A percentile compares a stretch with the other conserved stretches of the same genome.
Conservation (phyloP, 2,113 vertebrate species). For the Tautogolabrus adspersus region DNA sequence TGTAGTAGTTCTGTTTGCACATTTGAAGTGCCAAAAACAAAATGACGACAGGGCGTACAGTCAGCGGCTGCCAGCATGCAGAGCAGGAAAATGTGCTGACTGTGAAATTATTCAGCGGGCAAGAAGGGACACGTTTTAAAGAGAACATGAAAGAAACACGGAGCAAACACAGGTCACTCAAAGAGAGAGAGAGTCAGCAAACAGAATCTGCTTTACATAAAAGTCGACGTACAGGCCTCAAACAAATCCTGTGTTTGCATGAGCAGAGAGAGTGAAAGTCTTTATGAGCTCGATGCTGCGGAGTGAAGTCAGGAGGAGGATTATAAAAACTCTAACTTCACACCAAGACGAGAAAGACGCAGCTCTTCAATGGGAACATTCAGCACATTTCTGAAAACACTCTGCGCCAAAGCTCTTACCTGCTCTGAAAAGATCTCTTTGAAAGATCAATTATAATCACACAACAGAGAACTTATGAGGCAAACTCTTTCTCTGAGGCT, state of each 20-base stretch:
- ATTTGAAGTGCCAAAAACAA: background rate
- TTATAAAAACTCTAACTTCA: background rate
- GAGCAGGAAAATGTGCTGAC: background rate
- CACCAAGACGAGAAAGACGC: background rate
- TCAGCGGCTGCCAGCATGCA: background rate
- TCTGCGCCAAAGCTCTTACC: background rate
- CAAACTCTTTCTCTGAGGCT: conserved; percentile 13
- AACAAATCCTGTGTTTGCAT: conserved; percentile 14
- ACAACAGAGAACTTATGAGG: conserved; percentile 44
- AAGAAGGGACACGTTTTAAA: background rate
- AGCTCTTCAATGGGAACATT: background rate
- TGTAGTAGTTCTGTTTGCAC: background rate
- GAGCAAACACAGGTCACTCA: background rate
- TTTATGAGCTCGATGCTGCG: background rate
- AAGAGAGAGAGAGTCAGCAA: background rate
- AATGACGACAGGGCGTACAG: conserved; percentile 1
- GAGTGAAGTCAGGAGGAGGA: background rate
- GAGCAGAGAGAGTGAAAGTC: background rate
- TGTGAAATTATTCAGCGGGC: background rate
- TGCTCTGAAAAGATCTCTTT: conserved; percentile 34
- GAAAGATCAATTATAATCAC: conserved; percentile 29
- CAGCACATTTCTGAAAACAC: background rate
- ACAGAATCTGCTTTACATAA: background rate
- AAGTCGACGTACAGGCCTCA: conserved; percentile 1
- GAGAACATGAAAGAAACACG: background rate